Evolutionary conservation across 2,888 invertebrate species (phyloP).

Genomic region (Lepidochrysops patricia): DNA sequence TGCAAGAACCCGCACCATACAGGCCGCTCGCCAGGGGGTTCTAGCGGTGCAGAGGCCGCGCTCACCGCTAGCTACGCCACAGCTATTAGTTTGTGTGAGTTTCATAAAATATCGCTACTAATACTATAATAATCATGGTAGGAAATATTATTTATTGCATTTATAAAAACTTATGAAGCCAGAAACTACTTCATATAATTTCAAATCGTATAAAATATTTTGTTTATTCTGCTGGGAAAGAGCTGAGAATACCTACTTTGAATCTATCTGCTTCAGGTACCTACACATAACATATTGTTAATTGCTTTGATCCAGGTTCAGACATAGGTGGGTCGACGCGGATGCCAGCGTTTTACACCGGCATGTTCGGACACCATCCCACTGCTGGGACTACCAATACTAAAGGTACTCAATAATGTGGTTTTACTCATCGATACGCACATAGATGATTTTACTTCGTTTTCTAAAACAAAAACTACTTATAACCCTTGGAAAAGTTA

Average conservation of each 20-base stretch:
- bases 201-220: no score
- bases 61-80: conserved; percentile 86
- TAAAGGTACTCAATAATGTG: conserved; percentile 41
- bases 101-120: background rate
- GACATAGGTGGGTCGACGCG: conserved; percentile 97
- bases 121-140: background rate
- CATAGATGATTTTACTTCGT: no score
- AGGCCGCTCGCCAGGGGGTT: conserved; percentile 90
- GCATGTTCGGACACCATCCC: conserved; percentile 90
- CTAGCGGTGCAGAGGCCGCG: conserved; percentile 90
- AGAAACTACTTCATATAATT: no score
- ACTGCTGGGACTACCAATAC: conserved; percentile 71
- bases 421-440: no score
- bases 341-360: conserved; percentile 93
- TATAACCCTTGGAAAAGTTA: no score
- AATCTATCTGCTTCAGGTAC: no score
- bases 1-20: conserved; percentile 95
- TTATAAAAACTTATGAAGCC: no score
- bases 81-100: conserved; percentile 86
- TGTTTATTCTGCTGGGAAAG: no score
- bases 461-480: no score
- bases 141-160: background rate
- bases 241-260: no score
- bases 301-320: conserved; percentile 62
- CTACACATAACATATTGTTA: background rate